Percentiles rank a stretch among this genome's conserved stretches.
These are phyloP conservation scores for Daphoenositta chrysoptera DNA, from an alignment of 2,113 vertebrate species.

Conservation along the genomic window DNA sequence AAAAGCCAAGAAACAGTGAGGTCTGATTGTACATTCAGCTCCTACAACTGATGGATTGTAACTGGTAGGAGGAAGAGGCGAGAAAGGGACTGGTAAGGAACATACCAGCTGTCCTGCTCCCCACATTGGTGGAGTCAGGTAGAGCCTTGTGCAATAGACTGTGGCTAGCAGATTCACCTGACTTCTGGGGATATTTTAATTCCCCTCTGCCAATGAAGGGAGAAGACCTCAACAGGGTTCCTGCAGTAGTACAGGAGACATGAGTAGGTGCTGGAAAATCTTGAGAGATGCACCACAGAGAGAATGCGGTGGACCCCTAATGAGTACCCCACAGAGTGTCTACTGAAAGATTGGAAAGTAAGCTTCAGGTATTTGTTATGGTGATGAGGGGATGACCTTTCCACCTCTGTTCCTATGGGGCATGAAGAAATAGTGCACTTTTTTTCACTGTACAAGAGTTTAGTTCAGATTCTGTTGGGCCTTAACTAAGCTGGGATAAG, in stretches of 20 bases:
- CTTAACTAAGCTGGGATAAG: neutral
- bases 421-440: neutral
- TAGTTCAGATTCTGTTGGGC: neutral
- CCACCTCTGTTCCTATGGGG: neutral
- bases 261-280: neutral
- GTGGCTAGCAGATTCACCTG: neutral
- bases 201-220: neutral
- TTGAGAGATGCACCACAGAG: neutral
- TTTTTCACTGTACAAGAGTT: neutral
- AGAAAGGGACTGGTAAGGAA: neutral
- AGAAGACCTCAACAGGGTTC: neutral
- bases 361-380: neutral
- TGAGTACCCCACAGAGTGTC: rapidly evolving
- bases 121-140: too few species aligned
- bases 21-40: neutral
- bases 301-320: neutral
- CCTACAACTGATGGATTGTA: neutral
- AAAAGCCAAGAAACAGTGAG: neutral
- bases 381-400: neutral
- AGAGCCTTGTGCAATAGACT: neutral
- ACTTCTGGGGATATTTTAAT: neutral
- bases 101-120: neutral
- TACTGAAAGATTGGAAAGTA: neutral
- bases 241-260: neutral
- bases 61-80: neutral